Percentiles rank a stretch among this genome's conserved stretches.
Evolutionary conservation across 2,797 vertebrate genomes (phyloP).

Genomic region (Pangasius mekongensis): DNA sequence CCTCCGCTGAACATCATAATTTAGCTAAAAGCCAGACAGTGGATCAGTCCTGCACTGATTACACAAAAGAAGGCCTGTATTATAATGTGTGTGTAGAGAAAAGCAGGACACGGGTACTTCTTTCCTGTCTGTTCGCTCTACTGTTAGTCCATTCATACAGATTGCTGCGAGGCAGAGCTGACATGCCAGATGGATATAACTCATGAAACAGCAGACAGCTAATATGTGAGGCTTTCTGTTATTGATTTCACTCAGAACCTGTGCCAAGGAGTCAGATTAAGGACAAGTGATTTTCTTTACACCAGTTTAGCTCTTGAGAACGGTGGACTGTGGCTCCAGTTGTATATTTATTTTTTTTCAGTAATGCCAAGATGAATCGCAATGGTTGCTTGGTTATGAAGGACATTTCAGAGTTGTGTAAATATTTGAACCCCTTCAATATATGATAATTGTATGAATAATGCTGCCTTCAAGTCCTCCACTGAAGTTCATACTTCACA

Average conservation of each 20-base stretch:
- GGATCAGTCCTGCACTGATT: conserved; percentile 71
- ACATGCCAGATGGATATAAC: conserved; percentile 61
- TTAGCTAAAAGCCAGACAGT: conserved; percentile 60
- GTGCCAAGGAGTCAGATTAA: conserved; percentile 17
- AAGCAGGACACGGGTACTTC: conserved; percentile 67
- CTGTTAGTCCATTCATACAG: conserved; percentile 64
- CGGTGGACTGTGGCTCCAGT: not conserved
- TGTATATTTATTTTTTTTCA: conserved; percentile 4
- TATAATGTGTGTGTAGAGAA: conserved; percentile 63
- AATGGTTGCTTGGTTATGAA: not conserved
- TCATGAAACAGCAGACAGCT: conserved; percentile 34
- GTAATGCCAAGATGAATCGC: conserved; percentile 18
- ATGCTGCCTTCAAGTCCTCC: not conserved
- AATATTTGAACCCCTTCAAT: conserved; percentile 24
- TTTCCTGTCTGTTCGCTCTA: conserved; percentile 73
- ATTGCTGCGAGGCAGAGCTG: conserved; percentile 63
- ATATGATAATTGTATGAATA: conserved; percentile 13
- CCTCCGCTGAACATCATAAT: conserved; percentile 64
- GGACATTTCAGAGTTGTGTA: conserved; percentile 16
- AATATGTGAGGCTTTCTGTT: conserved; percentile 33
- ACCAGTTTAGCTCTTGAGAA: conserved; percentile 1
- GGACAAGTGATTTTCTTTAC: conserved; percentile 9
- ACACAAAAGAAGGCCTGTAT: conserved; percentile 64
- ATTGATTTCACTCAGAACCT: conserved; percentile 12
- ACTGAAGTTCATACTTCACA: not conserved